Percentiles rank a stretch among this genome's conserved stretches.
phyloP scores from a whole-genome alignment of 2,113 vertebrate species.

The Noturus placidus region DNA sequence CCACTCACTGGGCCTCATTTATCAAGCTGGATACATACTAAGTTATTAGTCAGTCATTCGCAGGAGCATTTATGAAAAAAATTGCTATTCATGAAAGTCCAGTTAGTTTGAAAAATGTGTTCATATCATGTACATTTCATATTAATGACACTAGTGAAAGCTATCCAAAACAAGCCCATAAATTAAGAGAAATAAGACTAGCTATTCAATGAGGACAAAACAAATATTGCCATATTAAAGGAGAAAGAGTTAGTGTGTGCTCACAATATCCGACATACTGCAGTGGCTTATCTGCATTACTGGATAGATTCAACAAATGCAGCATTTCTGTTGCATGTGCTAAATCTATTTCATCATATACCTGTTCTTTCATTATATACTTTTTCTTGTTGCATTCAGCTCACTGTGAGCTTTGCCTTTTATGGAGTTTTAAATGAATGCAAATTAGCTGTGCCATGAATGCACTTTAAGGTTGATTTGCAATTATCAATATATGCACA shows the following conservation, averaged over 20 bases:
- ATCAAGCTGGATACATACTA: background rate
- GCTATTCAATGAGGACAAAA: background rate
- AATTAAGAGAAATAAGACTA: no score
- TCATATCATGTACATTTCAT: background rate
- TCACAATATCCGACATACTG: background rate
- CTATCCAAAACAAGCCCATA: background rate
- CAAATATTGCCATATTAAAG: background rate
- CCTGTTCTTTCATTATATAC: background rate
- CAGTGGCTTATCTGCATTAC: background rate
- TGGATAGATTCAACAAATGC: background rate
- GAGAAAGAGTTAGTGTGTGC: background rate
- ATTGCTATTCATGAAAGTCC: background rate
- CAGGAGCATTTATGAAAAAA: background rate
- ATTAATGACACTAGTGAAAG: background rate
- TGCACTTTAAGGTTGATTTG: background rate
- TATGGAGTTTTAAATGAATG: background rate
- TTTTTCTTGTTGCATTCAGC: background rate
- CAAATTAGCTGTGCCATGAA: background rate
- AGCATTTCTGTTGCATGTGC: no score
- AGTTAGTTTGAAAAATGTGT: background rate
- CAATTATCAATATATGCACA: background rate
- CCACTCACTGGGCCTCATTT: slow-evolving; percentile 26
- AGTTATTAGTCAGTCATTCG: background rate
- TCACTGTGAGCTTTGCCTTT: background rate
- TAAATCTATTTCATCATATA: no score